Evolutionary conservation across 1,140 invertebrate species (phyloP).

Genomic region (Neodiprion lecontei): DNA sequence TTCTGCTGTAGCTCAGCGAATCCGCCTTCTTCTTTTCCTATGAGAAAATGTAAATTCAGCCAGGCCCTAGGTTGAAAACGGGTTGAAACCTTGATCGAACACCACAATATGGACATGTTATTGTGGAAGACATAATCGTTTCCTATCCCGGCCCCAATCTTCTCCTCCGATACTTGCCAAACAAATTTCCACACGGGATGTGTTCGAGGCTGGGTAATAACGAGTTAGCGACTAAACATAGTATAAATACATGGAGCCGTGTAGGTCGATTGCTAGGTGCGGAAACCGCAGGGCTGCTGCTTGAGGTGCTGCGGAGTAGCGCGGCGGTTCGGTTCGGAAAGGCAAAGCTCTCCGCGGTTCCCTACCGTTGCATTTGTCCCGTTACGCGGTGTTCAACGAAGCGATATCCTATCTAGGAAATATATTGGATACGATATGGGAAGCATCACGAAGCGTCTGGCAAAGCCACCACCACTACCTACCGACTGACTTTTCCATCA

Average conservation of each 20-base stretch:
- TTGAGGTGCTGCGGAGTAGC: not conserved
- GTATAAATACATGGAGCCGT: no score
- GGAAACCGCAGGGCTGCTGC: not conserved
- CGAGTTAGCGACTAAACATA: no score
- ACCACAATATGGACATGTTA: no score
- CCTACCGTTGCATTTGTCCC: not conserved
- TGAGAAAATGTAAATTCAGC: not conserved
- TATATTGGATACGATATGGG: constrained; percentile 33
- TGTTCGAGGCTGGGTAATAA: no score
- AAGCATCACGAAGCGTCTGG: constrained; percentile 4
- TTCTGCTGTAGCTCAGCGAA: not conserved
- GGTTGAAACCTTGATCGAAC: not conserved
- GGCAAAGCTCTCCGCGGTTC: not conserved
- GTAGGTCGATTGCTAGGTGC: no score
- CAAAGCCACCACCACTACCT: constrained; percentile 17
- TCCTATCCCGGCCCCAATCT: no score
- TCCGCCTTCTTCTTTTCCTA: not conserved
- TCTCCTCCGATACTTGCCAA: no score
- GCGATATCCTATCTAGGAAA: constrained; percentile 38
- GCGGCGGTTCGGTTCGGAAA: not conserved
- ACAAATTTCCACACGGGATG: no score
- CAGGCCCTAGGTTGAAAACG: not conserved
- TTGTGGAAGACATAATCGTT: no score
- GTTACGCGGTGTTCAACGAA: constrained; percentile 18
- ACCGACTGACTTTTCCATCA: not conserved